These are phyloP conservation scores for Maniola jurtina DNA, from an alignment of 1,140 invertebrate genomes.

Conservation along the genomic window DNA sequence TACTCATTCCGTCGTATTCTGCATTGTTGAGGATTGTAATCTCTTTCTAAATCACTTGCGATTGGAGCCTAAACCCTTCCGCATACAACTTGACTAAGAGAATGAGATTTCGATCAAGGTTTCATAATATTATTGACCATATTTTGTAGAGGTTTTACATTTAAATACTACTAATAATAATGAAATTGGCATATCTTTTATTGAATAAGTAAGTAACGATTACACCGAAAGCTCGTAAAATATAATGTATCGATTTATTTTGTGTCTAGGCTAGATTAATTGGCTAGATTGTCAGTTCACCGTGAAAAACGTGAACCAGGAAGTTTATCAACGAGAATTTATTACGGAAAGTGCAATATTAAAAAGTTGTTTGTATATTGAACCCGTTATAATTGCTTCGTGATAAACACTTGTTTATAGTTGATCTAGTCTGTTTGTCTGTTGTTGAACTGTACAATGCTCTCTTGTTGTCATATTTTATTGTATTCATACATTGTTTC, in stretches of 20 bases:
- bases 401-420: constrained; percentile 17
- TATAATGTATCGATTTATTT: not conserved
- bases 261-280: not conserved
- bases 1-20: too few relatives aligned
- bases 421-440: constrained; percentile 23
- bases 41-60: too few relatives aligned
- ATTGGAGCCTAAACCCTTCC: too few relatives aligned
- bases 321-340: not conserved
- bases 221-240: too few relatives aligned
- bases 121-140: too few relatives aligned
- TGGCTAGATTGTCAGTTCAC: not conserved
- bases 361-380: constrained; percentile 16
- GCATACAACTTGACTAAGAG: too few relatives aligned
- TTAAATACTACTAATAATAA: too few relatives aligned
- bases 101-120: too few relatives aligned
- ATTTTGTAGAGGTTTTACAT: too few relatives aligned
- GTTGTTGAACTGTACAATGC: constrained; percentile 23
- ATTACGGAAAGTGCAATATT: not conserved
- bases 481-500: constrained; percentile 18
- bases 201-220: too few relatives aligned
- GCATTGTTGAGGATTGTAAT: too few relatives aligned
- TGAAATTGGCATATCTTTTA: too few relatives aligned
- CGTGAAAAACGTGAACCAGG: not conserved
- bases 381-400: constrained; percentile 14
- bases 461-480: constrained; percentile 18